phyloP scores from a whole-genome alignment of 2,797 vertebrate genomes.

The Pangasius mekongensis region DNA sequence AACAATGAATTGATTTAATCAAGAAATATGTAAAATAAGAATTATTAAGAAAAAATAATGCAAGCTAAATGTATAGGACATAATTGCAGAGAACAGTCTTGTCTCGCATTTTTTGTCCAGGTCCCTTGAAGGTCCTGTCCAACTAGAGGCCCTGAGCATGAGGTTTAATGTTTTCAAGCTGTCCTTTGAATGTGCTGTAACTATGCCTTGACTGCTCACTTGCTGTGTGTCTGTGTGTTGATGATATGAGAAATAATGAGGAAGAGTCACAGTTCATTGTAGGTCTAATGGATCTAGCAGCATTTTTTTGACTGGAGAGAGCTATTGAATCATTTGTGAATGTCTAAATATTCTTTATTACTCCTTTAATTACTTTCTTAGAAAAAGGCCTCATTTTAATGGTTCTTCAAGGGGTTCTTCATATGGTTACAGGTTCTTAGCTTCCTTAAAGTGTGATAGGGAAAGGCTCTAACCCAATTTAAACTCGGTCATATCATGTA shows the following conservation, averaged over 20 bases:
- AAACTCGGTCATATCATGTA: background rate
- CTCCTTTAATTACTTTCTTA: slow-evolving; percentile 4
- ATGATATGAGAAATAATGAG: background rate
- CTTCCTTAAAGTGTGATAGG: background rate
- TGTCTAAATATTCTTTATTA: background rate
- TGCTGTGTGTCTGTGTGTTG: background rate
- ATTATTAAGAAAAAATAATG: background rate
- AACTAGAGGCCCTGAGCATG: background rate
- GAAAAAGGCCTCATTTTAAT: background rate
- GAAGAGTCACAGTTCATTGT: background rate
- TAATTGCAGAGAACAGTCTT: background rate
- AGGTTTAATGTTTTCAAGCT: background rate
- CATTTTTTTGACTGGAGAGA: background rate
- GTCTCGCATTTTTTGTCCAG: background rate
- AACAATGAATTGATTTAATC: background rate
- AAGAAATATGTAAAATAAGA: background rate
- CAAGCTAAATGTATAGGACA: background rate
- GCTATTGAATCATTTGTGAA: background rate
- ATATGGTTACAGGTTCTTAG: background rate
- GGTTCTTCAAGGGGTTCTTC: background rate
- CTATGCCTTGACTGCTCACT: background rate
- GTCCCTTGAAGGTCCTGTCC: background rate
- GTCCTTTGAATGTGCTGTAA: background rate
- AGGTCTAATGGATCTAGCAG: background rate
- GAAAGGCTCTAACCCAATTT: background rate